Percentiles rank a stretch among this genome's conserved stretches.
Conservation (phyloP, 2,113 vertebrate species). For the Perccottus glenii region DNA sequence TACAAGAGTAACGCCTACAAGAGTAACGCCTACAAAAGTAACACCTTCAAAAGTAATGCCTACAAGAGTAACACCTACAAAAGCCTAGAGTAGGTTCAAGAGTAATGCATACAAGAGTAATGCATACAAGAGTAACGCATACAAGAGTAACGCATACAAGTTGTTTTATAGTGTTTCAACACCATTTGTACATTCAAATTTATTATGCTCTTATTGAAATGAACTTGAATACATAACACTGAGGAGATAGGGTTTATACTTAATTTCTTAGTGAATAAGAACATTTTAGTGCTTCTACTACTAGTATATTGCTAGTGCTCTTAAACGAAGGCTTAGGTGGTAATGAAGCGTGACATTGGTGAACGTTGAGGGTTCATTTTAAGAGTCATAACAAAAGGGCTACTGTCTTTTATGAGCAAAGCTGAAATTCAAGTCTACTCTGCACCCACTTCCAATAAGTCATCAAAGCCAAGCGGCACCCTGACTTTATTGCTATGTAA, state of each 20-base stretch:
- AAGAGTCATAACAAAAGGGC: constrained; percentile 51
- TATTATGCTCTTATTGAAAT: too few relatives aligned
- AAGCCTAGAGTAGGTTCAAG: too few relatives aligned
- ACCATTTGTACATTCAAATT: too few relatives aligned
- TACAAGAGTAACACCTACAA: too few relatives aligned
- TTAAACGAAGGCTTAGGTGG: constrained; percentile 17
- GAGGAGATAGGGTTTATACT: neutral
- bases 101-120: too few relatives aligned
- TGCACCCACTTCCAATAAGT: constrained; percentile 54
- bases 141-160: too few relatives aligned
- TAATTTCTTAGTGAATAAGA: constrained; percentile 21
- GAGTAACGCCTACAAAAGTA: neutral
- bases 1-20: neutral
- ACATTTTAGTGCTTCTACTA: constrained; percentile 29
- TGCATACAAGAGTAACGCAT: too few relatives aligned
- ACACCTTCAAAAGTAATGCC: too few relatives aligned
- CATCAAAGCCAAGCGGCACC: constrained; percentile 46
- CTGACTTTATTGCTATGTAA: constrained; percentile 71
- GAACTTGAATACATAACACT: too few relatives aligned
- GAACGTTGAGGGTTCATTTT: constrained; percentile 38
- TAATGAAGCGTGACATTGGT: constrained; percentile 48
- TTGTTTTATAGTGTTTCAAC: too few relatives aligned
- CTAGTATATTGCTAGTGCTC: constrained; percentile 5
- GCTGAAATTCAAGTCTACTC: constrained; percentile 54
- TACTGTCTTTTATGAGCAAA: constrained; percentile 57